Evolutionary conservation across 2,888 invertebrate genomes (phyloP).

Genomic region (Adela reaumurella): DNA sequence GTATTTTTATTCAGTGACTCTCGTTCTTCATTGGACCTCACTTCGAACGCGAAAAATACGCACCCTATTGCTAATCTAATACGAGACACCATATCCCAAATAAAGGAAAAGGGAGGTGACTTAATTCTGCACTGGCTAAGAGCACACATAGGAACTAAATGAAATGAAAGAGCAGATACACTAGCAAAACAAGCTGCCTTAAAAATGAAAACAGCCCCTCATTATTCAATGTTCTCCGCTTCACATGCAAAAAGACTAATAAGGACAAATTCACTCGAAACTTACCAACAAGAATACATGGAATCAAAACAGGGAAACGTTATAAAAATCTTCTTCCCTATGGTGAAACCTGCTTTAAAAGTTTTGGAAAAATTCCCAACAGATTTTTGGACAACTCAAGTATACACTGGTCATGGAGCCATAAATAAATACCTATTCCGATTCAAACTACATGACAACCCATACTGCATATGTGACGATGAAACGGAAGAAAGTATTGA

Average conservation of each 20-base stretch:
- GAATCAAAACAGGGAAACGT: background rate
- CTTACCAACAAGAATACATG: background rate
- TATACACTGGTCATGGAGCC: constrained; percentile 9
- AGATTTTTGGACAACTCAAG: background rate
- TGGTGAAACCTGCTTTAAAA: background rate
- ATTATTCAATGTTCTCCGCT: constrained; percentile 2
- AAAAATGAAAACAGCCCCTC: background rate
- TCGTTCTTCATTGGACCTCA: constrained; percentile 3
- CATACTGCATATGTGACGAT: no score
- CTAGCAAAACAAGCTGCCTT: constrained; percentile 8
- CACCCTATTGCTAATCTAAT: constrained; percentile 2
- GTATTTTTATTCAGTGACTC: constrained; percentile 4
- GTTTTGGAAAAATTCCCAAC: no score
- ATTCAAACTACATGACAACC: constrained; percentile 7
- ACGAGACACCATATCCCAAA: background rate
- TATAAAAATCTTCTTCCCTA: constrained; percentile 3
- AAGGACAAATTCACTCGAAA: no score
- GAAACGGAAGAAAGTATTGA: no score
- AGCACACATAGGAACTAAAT: constrained; percentile 5
- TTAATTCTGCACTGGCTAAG: constrained; percentile 6
- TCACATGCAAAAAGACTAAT: background rate
- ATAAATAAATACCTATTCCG: constrained; percentile 7
- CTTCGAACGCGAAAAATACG: background rate
- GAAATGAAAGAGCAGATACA: constrained; percentile 8
- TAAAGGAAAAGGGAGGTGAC: background rate